Conservation (phyloP, 2,888 invertebrate species). For the Patella pellucida region DNA sequence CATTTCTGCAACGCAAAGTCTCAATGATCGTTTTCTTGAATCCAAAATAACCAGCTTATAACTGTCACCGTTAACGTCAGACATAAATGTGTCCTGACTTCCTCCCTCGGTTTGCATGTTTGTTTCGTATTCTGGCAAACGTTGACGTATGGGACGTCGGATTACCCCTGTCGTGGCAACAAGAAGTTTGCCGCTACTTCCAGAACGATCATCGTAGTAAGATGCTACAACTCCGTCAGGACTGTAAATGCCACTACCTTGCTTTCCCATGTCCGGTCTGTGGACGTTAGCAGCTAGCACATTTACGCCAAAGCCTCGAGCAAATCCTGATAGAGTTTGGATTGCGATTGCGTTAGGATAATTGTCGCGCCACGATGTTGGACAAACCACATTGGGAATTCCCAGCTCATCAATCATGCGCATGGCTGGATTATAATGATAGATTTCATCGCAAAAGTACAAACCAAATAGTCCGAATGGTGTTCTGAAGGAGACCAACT, state of each 20-base stretch:
- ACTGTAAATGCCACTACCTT: conserved; percentile 84
- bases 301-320: conserved; percentile 75
- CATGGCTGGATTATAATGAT: conserved; percentile 80
- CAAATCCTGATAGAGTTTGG: conserved; percentile 79
- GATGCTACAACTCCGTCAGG: conserved; percentile 39
- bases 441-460: conserved; percentile 86
- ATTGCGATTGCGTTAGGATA: conserved; percentile 74
- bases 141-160: neutral
- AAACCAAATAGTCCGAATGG: conserved; percentile 74
- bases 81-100: neutral
- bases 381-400: conserved; percentile 78
- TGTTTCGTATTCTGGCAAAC: neutral
- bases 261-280: conserved; percentile 71
- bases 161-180: conserved; percentile 35
- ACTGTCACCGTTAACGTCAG: neutral
- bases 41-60: neutral
- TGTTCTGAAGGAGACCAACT: conserved; percentile 48
- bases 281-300: conserved; percentile 82
- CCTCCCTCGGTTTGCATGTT: neutral
- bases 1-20: conserved; percentile 29
- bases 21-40: conserved; percentile 44
- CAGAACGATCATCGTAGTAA: conserved; percentile 31
- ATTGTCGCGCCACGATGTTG: conserved; percentile 86
- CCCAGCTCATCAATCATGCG: conserved; percentile 74
- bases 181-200: conserved; percentile 35